A percentile compares a stretch with the other conserved stretches of the same genome.
Conservation (phyloP, 1,140 invertebrate genomes). For the Frieseomelitta varia region DNA sequence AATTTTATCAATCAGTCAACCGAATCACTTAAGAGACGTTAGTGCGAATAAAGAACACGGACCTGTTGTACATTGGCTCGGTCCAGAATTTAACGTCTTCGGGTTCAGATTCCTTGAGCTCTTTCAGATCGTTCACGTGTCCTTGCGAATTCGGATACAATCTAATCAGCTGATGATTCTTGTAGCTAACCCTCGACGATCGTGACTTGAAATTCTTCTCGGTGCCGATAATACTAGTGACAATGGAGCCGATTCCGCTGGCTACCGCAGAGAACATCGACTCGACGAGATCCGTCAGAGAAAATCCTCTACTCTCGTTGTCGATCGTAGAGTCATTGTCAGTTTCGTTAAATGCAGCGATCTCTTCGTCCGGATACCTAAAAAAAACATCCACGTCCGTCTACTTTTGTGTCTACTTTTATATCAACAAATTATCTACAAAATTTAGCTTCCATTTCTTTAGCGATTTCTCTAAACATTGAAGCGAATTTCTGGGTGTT, state of each 20-base stretch:
- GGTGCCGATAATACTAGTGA: conserved; percentile 71
- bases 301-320: conserved; percentile 67
- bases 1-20: neutral
- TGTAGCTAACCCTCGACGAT: conserved; percentile 72
- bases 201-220: conserved; percentile 67
- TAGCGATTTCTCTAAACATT: too few relatives aligned
- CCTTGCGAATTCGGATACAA: conserved; percentile 68
- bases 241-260: conserved; percentile 68
- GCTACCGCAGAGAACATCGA: conserved; percentile 68
- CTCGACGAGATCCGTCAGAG: conserved; percentile 72
- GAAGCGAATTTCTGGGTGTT: too few relatives aligned
- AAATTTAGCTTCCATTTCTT: too few relatives aligned
- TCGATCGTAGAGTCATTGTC: neutral
- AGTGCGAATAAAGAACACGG: neutral
- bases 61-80: conserved; percentile 76
- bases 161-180: conserved; percentile 77
- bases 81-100: conserved; percentile 84
- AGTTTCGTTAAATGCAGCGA: neutral
- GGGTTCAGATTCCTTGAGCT: conserved; percentile 74
- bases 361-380: neutral
- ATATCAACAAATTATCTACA: too few relatives aligned
- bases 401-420: too few relatives aligned
- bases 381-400: neutral
- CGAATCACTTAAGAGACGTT: neutral
- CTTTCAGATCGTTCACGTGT: conserved; percentile 72